Evolutionary conservation across 2,888 invertebrate genomes (phyloP), one percentile per base, ranked within the genome.

Genomic region (Macrosiphum euphorbiae): DNA sequence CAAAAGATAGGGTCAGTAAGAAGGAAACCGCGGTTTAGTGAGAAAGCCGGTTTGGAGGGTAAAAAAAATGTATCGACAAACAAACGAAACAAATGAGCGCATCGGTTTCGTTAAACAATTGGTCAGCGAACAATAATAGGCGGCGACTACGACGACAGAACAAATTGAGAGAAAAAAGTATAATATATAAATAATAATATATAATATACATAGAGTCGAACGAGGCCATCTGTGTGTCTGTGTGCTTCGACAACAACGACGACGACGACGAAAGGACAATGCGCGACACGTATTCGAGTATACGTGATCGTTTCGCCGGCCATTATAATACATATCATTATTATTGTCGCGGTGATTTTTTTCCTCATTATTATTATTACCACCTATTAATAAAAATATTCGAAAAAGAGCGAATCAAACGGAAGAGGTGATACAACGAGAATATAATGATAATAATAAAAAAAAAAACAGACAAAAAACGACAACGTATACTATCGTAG

Each of bases 221-320:
- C 92, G 92, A 93, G 92, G 88, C 92, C 92, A 86, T 91, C 24
- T 47, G 47, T 61, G 58, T 86, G 86, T 47, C 55, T 61, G n/a
- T 58, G n/a, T 50, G 35, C 26, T 55, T 55, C 55, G 26, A 58
- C 55, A 7, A 58, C 55, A 8, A 58, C 55, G 55, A 84, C 47
- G 67, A 50, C 67, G 50, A 44, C 85, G 90, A 47, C 50, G 28
- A 61, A 50, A 67, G 50, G 86, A 93, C 89, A 93, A 93, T 90
- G 89, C 90, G 84, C 85, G 93, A 89, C 92, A 92, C 92, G 92
- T 92, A 92, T 84, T 67, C 35, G 88, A 84, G 55, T 55, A 20
- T 55, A 92, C 93, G 93, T 93, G 93, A 93, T 93, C 89, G 90
- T 93, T 93, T 93, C 84, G 58, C 61, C 89, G 89, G 88, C 93